Evolutionary conservation across 2,888 invertebrate genomes (phyloP).

Genomic region (Campoplex capitator): DNA sequence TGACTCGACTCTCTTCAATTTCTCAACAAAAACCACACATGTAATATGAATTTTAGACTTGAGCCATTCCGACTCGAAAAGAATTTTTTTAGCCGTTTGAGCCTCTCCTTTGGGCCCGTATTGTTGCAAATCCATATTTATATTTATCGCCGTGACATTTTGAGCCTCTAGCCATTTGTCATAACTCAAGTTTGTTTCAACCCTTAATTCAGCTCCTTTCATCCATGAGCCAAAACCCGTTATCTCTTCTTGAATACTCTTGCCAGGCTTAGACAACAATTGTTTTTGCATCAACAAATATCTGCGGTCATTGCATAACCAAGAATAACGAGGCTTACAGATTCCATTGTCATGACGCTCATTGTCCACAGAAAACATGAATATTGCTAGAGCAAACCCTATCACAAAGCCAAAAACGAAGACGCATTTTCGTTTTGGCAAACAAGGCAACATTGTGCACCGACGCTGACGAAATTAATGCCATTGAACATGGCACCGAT

Average conservation of each 20-base stretch:
- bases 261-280: slow-evolving; percentile 1
- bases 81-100: slow-evolving; percentile 1
- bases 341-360: slow-evolving; percentile 42
- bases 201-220: slow-evolving; percentile 38
- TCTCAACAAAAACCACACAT: slow-evolving; percentile 85
- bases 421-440: slow-evolving; percentile 69
- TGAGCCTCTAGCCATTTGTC: slow-evolving; percentile 75
- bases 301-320: slow-evolving; percentile 47
- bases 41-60: slow-evolving; percentile 82
- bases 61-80: slow-evolving; percentile 80
- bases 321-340: slow-evolving; percentile 57
- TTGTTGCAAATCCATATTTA: slow-evolving; percentile 76
- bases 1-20: slow-evolving; percentile 82
- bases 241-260: slow-evolving; percentile 26
- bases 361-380: slow-evolving; percentile 66
- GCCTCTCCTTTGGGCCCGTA: slow-evolving; percentile 70
- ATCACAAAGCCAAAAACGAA: slow-evolving; percentile 76
- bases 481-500: slow-evolving; percentile 24
- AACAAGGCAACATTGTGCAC: slow-evolving; percentile 70
- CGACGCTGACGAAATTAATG: background rate
- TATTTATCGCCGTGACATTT: slow-evolving; percentile 60
- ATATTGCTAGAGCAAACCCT: slow-evolving; percentile 73
- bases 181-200: slow-evolving; percentile 70
- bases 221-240: slow-evolving; percentile 50
- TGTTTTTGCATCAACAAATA: slow-evolving; percentile 30